Evolutionary conservation across 1,140 invertebrate species (phyloP).

Genomic region (Oncopeltus fasciatus): DNA sequence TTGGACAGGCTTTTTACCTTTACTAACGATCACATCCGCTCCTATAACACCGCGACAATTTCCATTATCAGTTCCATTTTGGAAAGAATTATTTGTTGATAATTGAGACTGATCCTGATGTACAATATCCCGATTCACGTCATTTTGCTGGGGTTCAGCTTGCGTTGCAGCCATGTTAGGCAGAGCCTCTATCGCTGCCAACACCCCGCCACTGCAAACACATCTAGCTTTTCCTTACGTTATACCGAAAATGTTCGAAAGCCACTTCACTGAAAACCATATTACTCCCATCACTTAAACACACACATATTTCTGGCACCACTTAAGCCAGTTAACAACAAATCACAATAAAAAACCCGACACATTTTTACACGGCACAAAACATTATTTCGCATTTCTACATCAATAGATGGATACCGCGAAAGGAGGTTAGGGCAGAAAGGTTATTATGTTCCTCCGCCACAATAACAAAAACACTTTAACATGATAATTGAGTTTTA

Average conservation of each 20-base stretch:
- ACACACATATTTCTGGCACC: slow-evolving; percentile 18
- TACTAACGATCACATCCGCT: slow-evolving; percentile 28
- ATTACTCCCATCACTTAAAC: slow-evolving; percentile 27
- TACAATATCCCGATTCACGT: slow-evolving; percentile 37
- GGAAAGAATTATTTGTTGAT: slow-evolving; percentile 29
- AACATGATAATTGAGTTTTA: too few relatives aligned
- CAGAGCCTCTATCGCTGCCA: slow-evolving; percentile 27
- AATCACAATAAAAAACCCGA: slow-evolving; percentile 20
- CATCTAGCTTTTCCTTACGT: slow-evolving; percentile 27
- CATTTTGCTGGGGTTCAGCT: slow-evolving; percentile 42
- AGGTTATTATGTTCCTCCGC: slow-evolving; percentile 26
- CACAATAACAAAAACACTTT: slow-evolving; percentile 23
- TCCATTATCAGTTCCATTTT: slow-evolving; percentile 29
- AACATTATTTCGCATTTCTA: slow-evolving; percentile 26
- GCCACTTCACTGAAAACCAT: slow-evolving; percentile 28
- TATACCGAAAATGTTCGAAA: slow-evolving; percentile 27
- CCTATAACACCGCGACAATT: slow-evolving; percentile 29
- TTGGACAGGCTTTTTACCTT: slow-evolving; percentile 22
- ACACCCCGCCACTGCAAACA: slow-evolving; percentile 28
- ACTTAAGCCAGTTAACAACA: slow-evolving; percentile 17
- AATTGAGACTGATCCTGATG: slow-evolving; percentile 34
- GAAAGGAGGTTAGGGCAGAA: slow-evolving; percentile 28
- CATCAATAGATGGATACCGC: slow-evolving; percentile 25
- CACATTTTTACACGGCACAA: slow-evolving; percentile 23
- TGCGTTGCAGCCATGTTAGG: slow-evolving; percentile 42